These are phyloP conservation scores for Exocentrus adspersus DNA, from an alignment of 2,888 invertebrate genomes.

Conservation along the genomic window DNA sequence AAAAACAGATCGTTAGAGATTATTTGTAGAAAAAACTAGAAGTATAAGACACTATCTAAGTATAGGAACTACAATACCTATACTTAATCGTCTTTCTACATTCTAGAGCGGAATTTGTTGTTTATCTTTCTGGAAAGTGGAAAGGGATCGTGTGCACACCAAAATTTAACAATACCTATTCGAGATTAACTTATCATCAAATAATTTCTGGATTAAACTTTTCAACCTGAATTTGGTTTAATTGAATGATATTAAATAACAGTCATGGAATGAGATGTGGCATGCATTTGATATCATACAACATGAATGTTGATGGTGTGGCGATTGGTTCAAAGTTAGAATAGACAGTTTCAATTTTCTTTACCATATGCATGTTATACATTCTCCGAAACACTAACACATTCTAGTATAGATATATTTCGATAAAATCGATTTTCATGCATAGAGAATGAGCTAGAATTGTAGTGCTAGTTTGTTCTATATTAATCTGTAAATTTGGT, in stretches of 20 bases:
- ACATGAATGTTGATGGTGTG: slow-evolving; percentile 1
- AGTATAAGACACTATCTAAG: no score
- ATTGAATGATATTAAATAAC: background rate
- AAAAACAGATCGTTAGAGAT: no score
- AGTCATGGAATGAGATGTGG: slow-evolving; percentile 4
- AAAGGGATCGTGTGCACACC: no score
- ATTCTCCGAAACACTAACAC: slow-evolving; percentile 7
- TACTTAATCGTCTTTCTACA: no score
- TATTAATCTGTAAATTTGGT: background rate
- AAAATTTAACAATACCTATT: no score
- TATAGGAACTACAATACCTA: no score
- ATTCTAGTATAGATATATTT: slow-evolving; percentile 17
- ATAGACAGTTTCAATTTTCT: background rate
- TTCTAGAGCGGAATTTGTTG: no score
- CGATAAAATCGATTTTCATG: slow-evolving; percentile 25
- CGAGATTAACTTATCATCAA: no score
- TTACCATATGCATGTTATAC: slow-evolving; percentile 16
- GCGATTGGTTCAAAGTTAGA: slow-evolving; percentile 3
- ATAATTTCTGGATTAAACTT: no score
- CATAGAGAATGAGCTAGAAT: slow-evolving; percentile 39
- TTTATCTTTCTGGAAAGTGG: no score
- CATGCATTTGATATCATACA: slow-evolving; percentile 9
- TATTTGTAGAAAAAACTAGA: no score
- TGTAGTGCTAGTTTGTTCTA: slow-evolving; percentile 47
- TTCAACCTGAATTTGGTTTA: no score